Percentiles rank a stretch among this genome's conserved stretches.
These are phyloP conservation scores for Hydractinia symbiolongicarpus DNA, from an alignment of 30 jellyfish, hydroid and myxozoan genomes.

Conservation along the genomic window DNA sequence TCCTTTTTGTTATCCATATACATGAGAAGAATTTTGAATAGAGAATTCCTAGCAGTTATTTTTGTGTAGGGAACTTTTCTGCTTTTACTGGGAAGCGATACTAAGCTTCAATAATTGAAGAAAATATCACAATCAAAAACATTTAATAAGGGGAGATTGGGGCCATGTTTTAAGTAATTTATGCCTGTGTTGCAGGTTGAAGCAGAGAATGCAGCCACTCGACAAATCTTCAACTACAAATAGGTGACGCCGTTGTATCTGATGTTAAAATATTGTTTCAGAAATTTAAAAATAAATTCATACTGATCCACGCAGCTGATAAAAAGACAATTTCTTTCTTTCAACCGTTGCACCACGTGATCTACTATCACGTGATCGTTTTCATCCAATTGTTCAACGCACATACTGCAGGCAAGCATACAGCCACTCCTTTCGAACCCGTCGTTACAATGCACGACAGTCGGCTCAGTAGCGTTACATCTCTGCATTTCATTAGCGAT, in stretches of 20 bases:
- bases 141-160: too few species aligned
- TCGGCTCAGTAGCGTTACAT: constrained; percentile 39
- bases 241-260: constrained; percentile 8
- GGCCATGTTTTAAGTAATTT: too few species aligned
- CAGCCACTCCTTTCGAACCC: constrained; percentile 80
- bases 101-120: too few species aligned
- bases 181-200: too few species aligned
- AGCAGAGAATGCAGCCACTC: too few species aligned
- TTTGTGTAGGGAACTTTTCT: too few species aligned
- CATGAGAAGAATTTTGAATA: too few species aligned
- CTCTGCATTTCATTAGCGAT: constrained; percentile 24
- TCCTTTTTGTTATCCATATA: too few species aligned
- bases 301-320: constrained; percentile 50
- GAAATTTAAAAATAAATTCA: constrained; percentile 43
- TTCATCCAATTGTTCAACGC: constrained; percentile 28
- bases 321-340: constrained; percentile 29
- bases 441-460: constrained; percentile 68
- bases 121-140: too few species aligned
- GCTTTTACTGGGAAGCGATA: too few species aligned
- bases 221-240: background rate
- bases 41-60: too few species aligned
- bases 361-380: constrained; percentile 40
- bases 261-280: constrained; percentile 21
- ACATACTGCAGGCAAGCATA: constrained; percentile 32
- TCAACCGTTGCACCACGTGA: constrained; percentile 28